Base-by-base conservation (phyloP, 2,888 invertebrate genomes). In the Oligia fasciuncula region DNA sequence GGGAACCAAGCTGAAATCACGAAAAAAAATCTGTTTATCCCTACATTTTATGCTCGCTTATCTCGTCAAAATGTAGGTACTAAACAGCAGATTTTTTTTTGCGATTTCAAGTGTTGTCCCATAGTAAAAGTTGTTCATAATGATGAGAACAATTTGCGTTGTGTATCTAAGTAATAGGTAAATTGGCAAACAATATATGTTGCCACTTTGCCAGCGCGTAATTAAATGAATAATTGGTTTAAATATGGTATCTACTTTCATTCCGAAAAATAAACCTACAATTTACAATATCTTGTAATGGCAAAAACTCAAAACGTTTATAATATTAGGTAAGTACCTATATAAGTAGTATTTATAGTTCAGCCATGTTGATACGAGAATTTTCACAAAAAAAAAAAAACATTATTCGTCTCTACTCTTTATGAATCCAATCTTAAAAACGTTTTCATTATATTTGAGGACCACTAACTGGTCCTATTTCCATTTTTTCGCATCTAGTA, bases 101-200 rank as follows among this genome's bases (percentile, higher is more conserved):
- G 29, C 29, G 29, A 29, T 29, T 29, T 29, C 29, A 29, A 29
- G 29, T 29, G 1, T 29, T 29, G 29, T 29, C 29, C 29, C 29
- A 29, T 29, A 29, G 29, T 29, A 29, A 29, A 29, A 29, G 29
- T 29, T 29, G 29, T 29, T 29, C 29, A 29, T 29, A 29, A 29
- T 29, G 29, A 29, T 1, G 29, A 29, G 29, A 29, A 29, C 29
- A 29, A 29, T 29, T 29, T 29, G 1, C 29, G 29, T 29, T 29
- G 29, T 29, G 29, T 29, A 29, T 29, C 29, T 29, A 29, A 29
- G 29, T 29, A 29, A 17, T 49, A 49, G 6, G 46, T n/a, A 49
- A 40, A 69, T n/a, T 73, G 49, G 11, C 17, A 35, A 74, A 74
- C 13, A 49, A 29, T 19, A 63, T 13, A n/a, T n/a, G n/a, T 67